A percentile compares a stretch with the other conserved stretches of the same genome.
These are phyloP conservation scores for Melanaphis sacchari DNA, from an alignment of 1,140 invertebrate species.

Conservation along the genomic window DNA sequence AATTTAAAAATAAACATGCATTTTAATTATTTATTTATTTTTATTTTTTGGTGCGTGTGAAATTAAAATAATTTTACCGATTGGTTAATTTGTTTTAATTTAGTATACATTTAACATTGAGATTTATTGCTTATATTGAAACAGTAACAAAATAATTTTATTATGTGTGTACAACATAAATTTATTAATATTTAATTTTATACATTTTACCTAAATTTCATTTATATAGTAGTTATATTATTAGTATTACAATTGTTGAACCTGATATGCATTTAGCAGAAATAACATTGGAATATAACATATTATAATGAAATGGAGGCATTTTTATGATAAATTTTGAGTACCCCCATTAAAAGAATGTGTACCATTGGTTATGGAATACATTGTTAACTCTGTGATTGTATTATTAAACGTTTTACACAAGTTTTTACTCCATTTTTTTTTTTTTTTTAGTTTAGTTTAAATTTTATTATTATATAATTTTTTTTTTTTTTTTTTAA, in stretches of 20 bases:
- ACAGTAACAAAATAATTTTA: background rate
- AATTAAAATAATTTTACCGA: background rate
- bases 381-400: constrained; percentile 40
- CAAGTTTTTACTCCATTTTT: background rate
- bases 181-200: background rate
- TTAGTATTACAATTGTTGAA: background rate
- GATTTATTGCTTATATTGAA: background rate
- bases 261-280: background rate
- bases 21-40: background rate
- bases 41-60: background rate
- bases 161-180: background rate
- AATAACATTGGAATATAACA: background rate
- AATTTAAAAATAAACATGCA: background rate
- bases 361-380: constrained; percentile 15
- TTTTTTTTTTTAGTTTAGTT: background rate
- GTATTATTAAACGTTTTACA: background rate
- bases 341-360: background rate
- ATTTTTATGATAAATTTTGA: background rate
- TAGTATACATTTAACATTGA: background rate
- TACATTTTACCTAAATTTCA: background rate
- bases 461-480: background rate
- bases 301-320: background rate
- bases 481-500: background rate
- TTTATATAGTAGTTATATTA: background rate
- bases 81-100: background rate